A percentile compares a stretch with the other conserved stretches of the same genome.
Conservation (phyloP, 1,140 invertebrate genomes). For the Ephestia elutella region DNA sequence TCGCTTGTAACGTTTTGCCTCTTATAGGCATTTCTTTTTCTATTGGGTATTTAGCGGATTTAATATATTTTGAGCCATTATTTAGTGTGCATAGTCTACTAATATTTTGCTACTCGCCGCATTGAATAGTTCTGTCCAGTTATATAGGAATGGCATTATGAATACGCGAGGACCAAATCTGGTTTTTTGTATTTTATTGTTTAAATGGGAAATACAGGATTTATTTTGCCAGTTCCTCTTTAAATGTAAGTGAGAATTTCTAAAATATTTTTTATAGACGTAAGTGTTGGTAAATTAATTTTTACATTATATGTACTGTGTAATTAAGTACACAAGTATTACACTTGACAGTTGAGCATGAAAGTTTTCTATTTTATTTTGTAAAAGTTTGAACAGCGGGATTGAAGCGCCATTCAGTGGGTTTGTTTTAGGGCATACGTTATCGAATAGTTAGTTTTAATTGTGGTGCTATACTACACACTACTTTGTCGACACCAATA, state of each 20-base stretch:
- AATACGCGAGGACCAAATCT: constrained; percentile 64
- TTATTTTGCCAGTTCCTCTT: constrained; percentile 74
- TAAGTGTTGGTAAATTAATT: constrained; percentile 68
- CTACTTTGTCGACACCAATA: constrained; percentile 48
- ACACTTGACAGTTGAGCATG: constrained; percentile 26
- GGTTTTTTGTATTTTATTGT: constrained; percentile 50
- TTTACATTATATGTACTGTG: constrained; percentile 54
- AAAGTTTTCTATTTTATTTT: constrained; percentile 32
- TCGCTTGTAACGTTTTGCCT: constrained; percentile 58
- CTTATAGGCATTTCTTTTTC: constrained; percentile 43
- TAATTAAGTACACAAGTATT: constrained; percentile 56
- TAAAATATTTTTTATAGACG: constrained; percentile 70
- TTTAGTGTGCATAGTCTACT: constrained; percentile 61
- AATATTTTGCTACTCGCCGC: constrained; percentile 69
- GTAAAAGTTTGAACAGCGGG: constrained; percentile 24
- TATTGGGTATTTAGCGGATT: constrained; percentile 64
- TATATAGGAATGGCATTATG: constrained; percentile 65
- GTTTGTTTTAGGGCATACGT: constrained; percentile 41
- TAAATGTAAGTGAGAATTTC: constrained; percentile 72
- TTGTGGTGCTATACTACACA: constrained; percentile 55
- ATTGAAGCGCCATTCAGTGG: constrained; percentile 36
- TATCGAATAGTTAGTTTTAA: constrained; percentile 45
- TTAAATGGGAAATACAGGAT: constrained; percentile 59
- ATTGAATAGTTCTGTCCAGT: constrained; percentile 52
- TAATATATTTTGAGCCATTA: constrained; percentile 60